Conservation (phyloP, 2,797 vertebrate species). For the Sebastes trivittatus region DNA sequence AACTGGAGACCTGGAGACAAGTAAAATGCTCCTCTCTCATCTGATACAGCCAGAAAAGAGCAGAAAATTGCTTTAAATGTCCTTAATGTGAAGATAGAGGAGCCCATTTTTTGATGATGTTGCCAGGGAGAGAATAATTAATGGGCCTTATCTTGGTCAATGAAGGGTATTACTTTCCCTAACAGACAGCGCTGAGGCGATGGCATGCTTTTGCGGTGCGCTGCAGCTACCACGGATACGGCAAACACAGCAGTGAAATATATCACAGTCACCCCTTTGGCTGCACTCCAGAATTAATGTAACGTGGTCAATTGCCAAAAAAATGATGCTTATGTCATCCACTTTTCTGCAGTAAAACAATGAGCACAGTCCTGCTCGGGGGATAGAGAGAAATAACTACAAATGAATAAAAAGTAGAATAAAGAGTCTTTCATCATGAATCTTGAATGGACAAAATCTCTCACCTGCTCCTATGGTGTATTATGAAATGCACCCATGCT, state of each 20-base stretch:
- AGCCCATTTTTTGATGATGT: conserved; percentile 20
- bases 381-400: conserved; percentile 20
- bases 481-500: conserved; percentile 26
- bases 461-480: not conserved
- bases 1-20: not conserved
- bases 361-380: not conserved
- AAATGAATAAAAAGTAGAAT: conserved; percentile 14
- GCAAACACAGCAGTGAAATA: conserved; percentile 78
- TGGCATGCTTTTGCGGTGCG: conserved; percentile 55
- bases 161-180: conserved; percentile 51
- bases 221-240: conserved; percentile 71
- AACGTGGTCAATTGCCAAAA: conserved; percentile 68
- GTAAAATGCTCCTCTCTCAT: not conserved
- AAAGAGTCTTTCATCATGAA: not conserved
- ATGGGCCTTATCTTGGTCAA: conserved; percentile 65
- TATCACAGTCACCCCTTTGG: conserved; percentile 74
- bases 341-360: conserved; percentile 62
- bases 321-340: conserved; percentile 71
- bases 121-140: conserved; percentile 37
- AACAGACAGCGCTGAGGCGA: conserved; percentile 40
- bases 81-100: conserved; percentile 21
- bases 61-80: conserved; percentile 1
- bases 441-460: not conserved
- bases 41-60: not conserved
- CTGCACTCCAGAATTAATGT: conserved; percentile 74